Percentiles rank a stretch among this genome's conserved stretches.
Conservation (phyloP, 2,888 invertebrate species). For the Eupithecia inturbata region DNA sequence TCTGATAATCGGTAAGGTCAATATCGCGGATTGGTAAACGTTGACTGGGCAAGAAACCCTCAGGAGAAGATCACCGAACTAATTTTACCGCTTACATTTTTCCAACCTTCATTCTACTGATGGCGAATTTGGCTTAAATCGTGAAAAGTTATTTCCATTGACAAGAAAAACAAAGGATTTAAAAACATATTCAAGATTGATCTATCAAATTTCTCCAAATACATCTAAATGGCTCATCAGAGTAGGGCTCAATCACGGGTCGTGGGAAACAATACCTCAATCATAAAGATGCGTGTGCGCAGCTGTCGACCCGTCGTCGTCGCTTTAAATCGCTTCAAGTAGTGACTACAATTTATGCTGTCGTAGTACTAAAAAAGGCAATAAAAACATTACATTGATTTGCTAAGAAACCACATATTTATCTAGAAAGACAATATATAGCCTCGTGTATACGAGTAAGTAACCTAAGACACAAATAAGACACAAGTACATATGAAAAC, state of each 20-base stretch:
- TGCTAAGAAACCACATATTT: not conserved
- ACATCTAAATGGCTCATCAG: not conserved
- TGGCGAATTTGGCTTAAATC: not conserved
- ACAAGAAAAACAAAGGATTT: not conserved
- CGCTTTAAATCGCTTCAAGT: not conserved
- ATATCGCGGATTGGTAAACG: no score
- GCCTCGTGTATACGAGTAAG: no score
- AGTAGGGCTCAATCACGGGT: constrained; percentile 42
- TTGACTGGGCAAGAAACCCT: no score
- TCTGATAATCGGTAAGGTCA: no score
- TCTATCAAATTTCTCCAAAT: not conserved
- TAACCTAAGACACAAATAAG: no score
- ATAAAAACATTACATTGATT: not conserved
- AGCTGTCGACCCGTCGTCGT: not conserved
- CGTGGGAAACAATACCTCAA: constrained; percentile 83
- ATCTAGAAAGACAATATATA: not conserved
- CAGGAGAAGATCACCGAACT: no score
- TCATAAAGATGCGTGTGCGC: constrained; percentile 49
- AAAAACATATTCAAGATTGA: not conserved
- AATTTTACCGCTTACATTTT: no score
- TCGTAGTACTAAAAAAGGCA: not conserved
- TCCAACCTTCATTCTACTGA: no score
- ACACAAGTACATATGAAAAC: no score
- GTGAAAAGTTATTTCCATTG: not conserved
- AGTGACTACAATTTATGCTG: not conserved